Percentiles rank a stretch among this genome's conserved stretches.
Evolutionary conservation across 2,113 vertebrate species (phyloP).

Genomic region (Ctenomys sociabilis): DNA sequence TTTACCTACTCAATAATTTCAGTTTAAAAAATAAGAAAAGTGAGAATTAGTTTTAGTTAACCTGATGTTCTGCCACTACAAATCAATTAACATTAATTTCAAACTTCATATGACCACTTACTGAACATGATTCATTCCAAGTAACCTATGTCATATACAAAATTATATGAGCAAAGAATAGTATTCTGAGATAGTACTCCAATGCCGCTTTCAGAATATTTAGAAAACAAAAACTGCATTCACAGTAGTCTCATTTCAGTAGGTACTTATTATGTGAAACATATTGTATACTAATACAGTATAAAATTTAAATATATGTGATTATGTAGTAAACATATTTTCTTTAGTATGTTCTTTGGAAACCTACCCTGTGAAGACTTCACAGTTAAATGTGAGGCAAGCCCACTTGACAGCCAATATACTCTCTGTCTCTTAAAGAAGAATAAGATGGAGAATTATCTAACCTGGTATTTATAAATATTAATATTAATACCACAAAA

Average conservation of each 20-base stretch:
- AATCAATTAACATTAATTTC: slow-evolving; percentile 46
- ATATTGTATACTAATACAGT: background rate
- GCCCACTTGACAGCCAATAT: background rate
- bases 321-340: background rate
- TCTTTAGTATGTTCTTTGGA: background rate
- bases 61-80: background rate
- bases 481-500: slow-evolving; percentile 48
- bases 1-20: slow-evolving; percentile 13
- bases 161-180: background rate
- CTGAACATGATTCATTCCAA: background rate
- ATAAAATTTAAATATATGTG: background rate
- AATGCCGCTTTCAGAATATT: slow-evolving; percentile 9
- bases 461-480: slow-evolving; percentile 61
- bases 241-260: background rate
- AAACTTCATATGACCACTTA: background rate
- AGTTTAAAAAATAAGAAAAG: background rate
- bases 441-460: background rate
- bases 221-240: background rate
- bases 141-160: background rate
- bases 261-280: background rate
- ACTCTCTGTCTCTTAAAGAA: background rate
- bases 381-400: background rate
- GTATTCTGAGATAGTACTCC: background rate
- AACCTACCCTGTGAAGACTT: background rate
- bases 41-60: background rate